Evolutionary conservation across 2,888 invertebrate genomes (phyloP), one percentile per base, ranked within the genome.

Genomic region (Lacanobia oleracea): DNA sequence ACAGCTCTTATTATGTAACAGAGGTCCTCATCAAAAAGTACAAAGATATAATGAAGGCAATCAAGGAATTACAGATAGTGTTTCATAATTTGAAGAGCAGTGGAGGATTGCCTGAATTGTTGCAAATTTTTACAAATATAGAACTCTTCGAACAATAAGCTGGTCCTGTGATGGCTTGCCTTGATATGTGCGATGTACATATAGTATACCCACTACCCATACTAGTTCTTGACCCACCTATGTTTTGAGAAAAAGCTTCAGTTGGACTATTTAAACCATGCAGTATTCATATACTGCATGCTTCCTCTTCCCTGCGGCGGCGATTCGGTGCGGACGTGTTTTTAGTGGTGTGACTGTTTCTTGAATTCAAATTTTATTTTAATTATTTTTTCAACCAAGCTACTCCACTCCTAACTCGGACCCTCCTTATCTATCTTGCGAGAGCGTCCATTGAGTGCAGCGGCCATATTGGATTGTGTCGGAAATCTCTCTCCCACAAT

Each of bases 1-100:
- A 72, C 57, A 81, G 84, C 72, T 86, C 89, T 21, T 94, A 93
- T 77, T 79, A 86, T 65, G 92, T 94, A 0, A 90, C 93, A 67
- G 92, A 92, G 81, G 64, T 86, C 37, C 93, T 92, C 60, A 90
- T 95, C 45, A 94, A 93, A 79, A 92, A 90, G 72, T 94, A 94
- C 75, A 92, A 91, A 70, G 78, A 88, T 21, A 92, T 93, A 48
- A 92, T 88, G 75, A 89, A 91, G 77, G 77, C 79, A 45, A 75
- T 92, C 7, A 89, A 90, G 79, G 92, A 94, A 79, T 84, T 94
- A 4, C 85, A 90, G 33, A 40, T 81, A 50, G 69, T 89, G 62
- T 84, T 92, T 40, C 81, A 88, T 43, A 81, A 89, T 53, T 78
- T 89, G 67, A 91, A 88, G 79, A 85, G 70, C 50, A 83, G 57